A percentile compares a stretch with the other conserved stretches of the same genome.
Evolutionary conservation across 2,888 invertebrate genomes (phyloP).

Genomic region (Drosophila quinaria): DNA sequence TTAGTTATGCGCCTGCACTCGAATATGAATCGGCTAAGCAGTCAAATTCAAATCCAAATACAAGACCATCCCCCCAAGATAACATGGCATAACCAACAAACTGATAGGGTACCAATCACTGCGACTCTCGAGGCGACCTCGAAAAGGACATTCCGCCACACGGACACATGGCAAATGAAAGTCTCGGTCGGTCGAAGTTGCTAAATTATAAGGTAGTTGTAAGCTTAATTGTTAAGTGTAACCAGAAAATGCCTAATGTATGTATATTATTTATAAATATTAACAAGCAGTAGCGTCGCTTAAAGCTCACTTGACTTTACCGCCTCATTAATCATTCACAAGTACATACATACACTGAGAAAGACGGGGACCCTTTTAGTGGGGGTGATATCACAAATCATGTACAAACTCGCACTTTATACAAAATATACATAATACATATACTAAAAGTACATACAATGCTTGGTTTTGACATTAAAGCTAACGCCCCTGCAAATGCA

Average conservation of each 20-base stretch:
- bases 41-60: constrained; percentile 45
- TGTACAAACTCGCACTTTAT: constrained; percentile 56
- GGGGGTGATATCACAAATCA: constrained; percentile 41
- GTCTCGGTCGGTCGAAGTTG: constrained; percentile 23
- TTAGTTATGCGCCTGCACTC: constrained; percentile 48
- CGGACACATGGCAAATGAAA: constrained; percentile 4
- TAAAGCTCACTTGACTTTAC: constrained; percentile 55
- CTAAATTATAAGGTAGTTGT: constrained; percentile 46
- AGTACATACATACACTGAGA: constrained; percentile 11
- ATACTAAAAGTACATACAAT: constrained; percentile 39
- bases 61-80: constrained; percentile 26
- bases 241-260: constrained; percentile 60
- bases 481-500: constrained; percentile 57
- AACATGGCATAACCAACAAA: constrained; percentile 17
- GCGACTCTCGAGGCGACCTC: constrained; percentile 1
- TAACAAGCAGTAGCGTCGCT: constrained; percentile 56
- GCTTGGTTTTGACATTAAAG: constrained; percentile 41
- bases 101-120: constrained; percentile 40
- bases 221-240: constrained; percentile 42
- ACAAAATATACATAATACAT: constrained; percentile 30
- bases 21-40: constrained; percentile 50
- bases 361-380: not conserved
- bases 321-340: constrained; percentile 27
- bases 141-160: constrained; percentile 4
- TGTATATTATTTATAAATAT: constrained; percentile 55